Conservation (phyloP, 2,797 vertebrate genomes). For the Chaetodon trifasciatus region DNA sequence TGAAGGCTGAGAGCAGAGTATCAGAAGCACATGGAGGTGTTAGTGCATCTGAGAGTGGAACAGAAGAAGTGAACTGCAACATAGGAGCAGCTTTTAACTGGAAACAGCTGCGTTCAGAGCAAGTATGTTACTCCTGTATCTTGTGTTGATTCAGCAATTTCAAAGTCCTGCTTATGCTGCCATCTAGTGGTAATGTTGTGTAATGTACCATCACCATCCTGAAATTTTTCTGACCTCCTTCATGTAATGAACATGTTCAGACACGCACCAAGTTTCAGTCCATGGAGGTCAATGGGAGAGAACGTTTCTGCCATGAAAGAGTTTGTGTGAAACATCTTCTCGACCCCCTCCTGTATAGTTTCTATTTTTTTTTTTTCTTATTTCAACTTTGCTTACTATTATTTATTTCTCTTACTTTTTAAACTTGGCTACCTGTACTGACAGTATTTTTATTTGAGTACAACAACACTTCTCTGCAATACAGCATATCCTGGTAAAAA, state of each 20-base stretch:
- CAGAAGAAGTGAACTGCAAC: accelerated
- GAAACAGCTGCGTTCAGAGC: background rate
- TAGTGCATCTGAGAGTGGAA: background rate
- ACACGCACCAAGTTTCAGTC: background rate
- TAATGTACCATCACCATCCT: background rate
- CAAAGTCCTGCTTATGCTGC: background rate
- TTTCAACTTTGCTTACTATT: too few species aligned
- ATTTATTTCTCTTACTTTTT: too few species aligned
- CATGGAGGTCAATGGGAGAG: background rate
- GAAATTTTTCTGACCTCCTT: background rate
- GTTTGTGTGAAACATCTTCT: too few species aligned
- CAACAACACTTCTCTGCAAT: too few species aligned
- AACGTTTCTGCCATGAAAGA: background rate
- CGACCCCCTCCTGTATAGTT: too few species aligned
- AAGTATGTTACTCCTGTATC: background rate
- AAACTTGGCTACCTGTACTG: too few species aligned
- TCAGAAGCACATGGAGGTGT: background rate
- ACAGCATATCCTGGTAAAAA: too few species aligned
- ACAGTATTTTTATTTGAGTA: too few species aligned
- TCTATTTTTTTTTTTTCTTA: too few species aligned
- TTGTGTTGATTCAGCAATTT: background rate
- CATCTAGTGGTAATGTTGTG: background rate
- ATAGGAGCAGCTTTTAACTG: background rate
- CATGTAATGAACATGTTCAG: background rate
- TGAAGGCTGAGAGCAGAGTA: slow-evolving; percentile 63